Conservation (phyloP, 2,888 invertebrate genomes). For the Steromphala cineraria region DNA sequence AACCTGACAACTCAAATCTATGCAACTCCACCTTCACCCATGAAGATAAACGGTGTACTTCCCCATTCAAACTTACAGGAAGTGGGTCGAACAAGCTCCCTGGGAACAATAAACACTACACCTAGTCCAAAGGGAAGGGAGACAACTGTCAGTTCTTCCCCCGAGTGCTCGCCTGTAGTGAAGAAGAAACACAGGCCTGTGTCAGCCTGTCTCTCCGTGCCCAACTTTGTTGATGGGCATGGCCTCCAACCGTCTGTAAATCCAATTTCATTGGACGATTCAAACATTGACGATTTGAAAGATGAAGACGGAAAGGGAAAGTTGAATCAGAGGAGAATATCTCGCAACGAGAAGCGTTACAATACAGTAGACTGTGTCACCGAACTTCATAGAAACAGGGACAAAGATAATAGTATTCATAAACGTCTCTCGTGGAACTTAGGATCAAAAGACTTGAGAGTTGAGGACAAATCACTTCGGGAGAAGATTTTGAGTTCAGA, state of each 20-base stretch:
- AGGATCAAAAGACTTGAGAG: slow-evolving; percentile 65
- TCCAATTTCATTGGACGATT: background rate
- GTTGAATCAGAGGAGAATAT: slow-evolving; percentile 66
- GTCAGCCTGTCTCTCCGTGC: slow-evolving; percentile 33
- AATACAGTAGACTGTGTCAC: slow-evolving; percentile 83
- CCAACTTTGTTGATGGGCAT: slow-evolving; percentile 27
- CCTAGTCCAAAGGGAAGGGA: background rate
- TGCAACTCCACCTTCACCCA: background rate
- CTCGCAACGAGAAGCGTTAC: slow-evolving; percentile 77
- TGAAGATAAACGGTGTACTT: background rate
- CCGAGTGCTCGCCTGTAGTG: slow-evolving; percentile 23
- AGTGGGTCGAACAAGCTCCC: background rate
- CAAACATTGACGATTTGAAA: background rate
- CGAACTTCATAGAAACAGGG: slow-evolving; percentile 77
- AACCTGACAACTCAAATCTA: slow-evolving; percentile 27
- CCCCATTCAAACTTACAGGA: background rate
- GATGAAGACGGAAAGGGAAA: slow-evolving; percentile 37
- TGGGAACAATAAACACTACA: background rate
- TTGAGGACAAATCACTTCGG: slow-evolving; percentile 58
- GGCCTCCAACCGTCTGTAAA: background rate
- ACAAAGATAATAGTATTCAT: slow-evolving; percentile 77
- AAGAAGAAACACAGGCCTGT: slow-evolving; percentile 34
- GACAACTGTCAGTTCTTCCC: slow-evolving; percentile 6
- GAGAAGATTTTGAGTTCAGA: slow-evolving; percentile 73
- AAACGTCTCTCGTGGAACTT: slow-evolving; percentile 82